phyloP scores from a whole-genome alignment of 2,113 vertebrate species.

The Pygoscelis antarcticus region DNA sequence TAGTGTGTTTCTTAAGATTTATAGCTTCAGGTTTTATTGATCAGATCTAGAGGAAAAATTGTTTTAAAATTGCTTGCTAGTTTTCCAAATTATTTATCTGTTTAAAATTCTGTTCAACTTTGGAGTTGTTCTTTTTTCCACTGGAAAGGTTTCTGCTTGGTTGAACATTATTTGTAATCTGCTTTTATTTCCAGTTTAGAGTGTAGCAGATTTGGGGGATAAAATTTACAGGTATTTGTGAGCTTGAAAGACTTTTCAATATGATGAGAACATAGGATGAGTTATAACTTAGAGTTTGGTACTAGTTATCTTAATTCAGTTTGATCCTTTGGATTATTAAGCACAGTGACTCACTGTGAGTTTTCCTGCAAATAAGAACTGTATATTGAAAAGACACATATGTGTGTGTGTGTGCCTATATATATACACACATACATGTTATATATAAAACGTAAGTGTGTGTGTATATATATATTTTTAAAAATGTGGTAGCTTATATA shows the following conservation, averaged over 20 bases:
- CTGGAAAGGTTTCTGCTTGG: background rate
- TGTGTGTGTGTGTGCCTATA: accelerated
- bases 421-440: background rate
- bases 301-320: background rate
- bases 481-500: background rate
- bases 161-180: background rate
- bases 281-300: background rate
- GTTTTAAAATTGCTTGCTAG: background rate
- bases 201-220: background rate
- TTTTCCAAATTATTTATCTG: background rate
- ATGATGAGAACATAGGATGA: background rate
- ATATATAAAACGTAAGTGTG: background rate
- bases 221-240: background rate
- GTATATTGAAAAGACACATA: background rate
- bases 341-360: background rate
- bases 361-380: background rate
- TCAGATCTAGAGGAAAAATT: background rate
- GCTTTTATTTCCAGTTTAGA: background rate
- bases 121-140: background rate
- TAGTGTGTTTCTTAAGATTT: background rate
- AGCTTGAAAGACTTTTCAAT: background rate
- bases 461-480: background rate
- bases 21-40: background rate
- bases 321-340: background rate
- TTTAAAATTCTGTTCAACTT: background rate